Evolutionary conservation across 2,113 vertebrate species (phyloP).

Genomic region (Pterophyllum scalare): DNA sequence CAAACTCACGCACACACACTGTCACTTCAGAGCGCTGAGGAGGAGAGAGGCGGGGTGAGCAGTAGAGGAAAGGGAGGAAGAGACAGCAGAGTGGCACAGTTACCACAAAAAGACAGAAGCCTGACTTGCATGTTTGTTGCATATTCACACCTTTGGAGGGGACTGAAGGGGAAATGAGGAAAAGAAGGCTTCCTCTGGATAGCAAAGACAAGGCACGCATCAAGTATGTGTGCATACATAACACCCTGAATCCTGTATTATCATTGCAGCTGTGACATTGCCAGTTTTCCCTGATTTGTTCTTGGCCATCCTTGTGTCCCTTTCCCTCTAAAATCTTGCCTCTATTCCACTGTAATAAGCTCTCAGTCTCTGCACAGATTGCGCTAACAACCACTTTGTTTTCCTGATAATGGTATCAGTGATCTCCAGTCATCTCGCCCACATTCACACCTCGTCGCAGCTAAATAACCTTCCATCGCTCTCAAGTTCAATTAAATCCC

Average conservation of each 20-base stretch:
- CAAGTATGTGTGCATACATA: neutral
- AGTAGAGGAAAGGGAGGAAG: conserved; percentile 40
- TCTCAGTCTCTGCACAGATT: conserved; percentile 47
- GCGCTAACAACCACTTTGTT: conserved; percentile 68
- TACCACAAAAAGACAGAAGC: conserved; percentile 53
- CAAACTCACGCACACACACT: conserved; percentile 29
- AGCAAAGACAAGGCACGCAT: neutral
- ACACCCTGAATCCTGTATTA: neutral
- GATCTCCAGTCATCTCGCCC: conserved; percentile 72
- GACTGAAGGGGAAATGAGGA: conserved; percentile 8
- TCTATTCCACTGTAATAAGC: conserved; percentile 24
- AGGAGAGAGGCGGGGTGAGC: conserved; percentile 51
- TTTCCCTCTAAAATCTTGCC: neutral
- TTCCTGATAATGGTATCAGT: conserved; percentile 69
- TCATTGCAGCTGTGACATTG: conserved; percentile 5
- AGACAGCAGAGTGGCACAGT: conserved; percentile 59
- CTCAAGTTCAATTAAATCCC: conserved; percentile 81
- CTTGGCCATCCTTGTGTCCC: neutral
- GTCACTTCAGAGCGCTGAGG: conserved; percentile 70
- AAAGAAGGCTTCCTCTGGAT: neutral
- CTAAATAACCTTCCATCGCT: conserved; percentile 77
- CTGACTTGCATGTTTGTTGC: conserved; percentile 60
- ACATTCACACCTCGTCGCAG: conserved; percentile 63
- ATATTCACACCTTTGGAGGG: conserved; percentile 37
- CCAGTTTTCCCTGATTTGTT: conserved; percentile 3